Conservation (phyloP, 2,888 invertebrate species). For the Stegana nigrithorax region DNA sequence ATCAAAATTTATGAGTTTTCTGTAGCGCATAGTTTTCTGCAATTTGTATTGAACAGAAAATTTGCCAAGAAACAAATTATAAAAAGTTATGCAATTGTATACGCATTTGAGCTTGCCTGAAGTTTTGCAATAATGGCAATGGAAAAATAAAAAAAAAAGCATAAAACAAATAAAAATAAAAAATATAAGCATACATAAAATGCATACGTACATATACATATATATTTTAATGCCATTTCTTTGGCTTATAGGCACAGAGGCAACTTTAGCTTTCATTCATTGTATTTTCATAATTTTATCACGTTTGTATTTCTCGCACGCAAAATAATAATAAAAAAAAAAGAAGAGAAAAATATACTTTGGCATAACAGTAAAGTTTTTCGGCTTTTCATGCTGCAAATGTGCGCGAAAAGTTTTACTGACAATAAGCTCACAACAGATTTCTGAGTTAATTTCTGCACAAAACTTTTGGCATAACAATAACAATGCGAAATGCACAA, state of each 20-base stretch:
- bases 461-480: constrained; percentile 46
- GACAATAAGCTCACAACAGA: constrained; percentile 60
- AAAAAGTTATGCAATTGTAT: neutral
- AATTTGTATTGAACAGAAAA: no score
- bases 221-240: no score
- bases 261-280: constrained; percentile 42
- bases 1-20: no score
- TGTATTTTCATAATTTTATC: constrained; percentile 59
- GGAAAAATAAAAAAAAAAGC: neutral
- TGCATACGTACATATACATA: neutral
- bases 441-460: constrained; percentile 57
- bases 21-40: no score
- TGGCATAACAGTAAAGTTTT: constrained; percentile 16
- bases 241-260: constrained; percentile 1
- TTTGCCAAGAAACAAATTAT: neutral
- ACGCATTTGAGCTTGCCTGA: neutral
- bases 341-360: constrained; percentile 27
- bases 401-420: constrained; percentile 44
- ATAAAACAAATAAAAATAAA: no score
- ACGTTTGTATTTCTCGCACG: constrained; percentile 58
- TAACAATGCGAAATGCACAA: no score
- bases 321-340: no score
- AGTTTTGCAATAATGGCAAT: neutral
- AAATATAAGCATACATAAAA: no score
- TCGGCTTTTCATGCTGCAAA: neutral